phyloP scores from a whole-genome alignment of 2,888 invertebrate genomes.

The Troides oblongomaculatus region DNA sequence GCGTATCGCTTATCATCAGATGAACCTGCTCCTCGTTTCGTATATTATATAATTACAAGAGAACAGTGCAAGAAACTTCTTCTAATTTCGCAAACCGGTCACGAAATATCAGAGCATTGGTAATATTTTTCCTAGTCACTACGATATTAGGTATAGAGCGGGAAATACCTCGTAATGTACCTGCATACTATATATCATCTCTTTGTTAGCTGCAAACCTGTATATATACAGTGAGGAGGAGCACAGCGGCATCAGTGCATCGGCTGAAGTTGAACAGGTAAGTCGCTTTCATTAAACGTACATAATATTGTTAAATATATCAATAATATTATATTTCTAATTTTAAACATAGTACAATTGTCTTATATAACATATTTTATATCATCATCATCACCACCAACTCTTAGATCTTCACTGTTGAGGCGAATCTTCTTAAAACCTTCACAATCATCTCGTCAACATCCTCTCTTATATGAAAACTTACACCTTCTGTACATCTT shows the following conservation, averaged over 20 bases:
- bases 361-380: too few species aligned
- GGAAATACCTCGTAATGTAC: slow-evolving; percentile 19
- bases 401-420: too few species aligned
- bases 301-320: neutral
- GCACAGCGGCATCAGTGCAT: slow-evolving; percentile 8
- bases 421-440: too few species aligned
- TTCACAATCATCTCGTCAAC: too few species aligned
- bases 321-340: too few species aligned
- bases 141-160: slow-evolving; percentile 7
- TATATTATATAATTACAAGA: too few species aligned
- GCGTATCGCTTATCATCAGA: too few species aligned
- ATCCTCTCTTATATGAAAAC: too few species aligned
- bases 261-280: slow-evolving; percentile 16
- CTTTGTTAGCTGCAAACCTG: slow-evolving; percentile 1
- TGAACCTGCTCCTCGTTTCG: too few species aligned
- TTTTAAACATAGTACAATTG: too few species aligned
- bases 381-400: too few species aligned
- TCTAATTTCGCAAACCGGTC: slow-evolving; percentile 11
- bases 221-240: neutral
- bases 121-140: slow-evolving; percentile 5
- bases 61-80: neutral
- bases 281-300: slow-evolving; percentile 2
- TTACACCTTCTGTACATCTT: too few species aligned
- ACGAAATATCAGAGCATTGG: slow-evolving; percentile 8
- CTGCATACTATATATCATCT: neutral